A percentile compares a stretch with the other conserved stretches of the same genome.
phyloP scores from a whole-genome alignment of 2,888 invertebrate species.

The Gymnosoma rotundatum region DNA sequence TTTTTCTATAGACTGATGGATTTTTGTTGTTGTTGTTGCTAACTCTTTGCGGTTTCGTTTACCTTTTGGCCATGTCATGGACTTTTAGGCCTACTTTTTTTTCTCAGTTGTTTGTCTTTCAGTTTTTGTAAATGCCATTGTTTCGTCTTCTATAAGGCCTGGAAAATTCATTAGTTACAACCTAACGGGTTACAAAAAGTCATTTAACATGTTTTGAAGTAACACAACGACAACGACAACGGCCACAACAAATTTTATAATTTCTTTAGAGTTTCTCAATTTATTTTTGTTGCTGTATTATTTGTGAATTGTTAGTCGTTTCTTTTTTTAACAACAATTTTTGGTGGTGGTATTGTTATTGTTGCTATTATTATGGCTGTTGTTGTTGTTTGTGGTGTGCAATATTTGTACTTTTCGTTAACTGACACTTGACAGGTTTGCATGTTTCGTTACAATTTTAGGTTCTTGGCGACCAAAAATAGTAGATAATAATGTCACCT shows the following conservation, averaged over 20 bases:
- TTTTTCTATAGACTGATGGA: conserved; percentile 43
- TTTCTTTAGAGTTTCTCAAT: conserved; percentile 44
- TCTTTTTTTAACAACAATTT: conserved; percentile 61
- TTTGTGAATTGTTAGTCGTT: conserved; percentile 39
- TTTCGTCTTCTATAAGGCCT: conserved; percentile 62
- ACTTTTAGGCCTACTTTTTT: conserved; percentile 34
- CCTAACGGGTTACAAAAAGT: conserved; percentile 65
- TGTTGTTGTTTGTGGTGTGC: conserved; percentile 35
- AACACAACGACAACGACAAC: conserved; percentile 33
- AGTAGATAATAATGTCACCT: conserved; percentile 69
- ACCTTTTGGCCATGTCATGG: conserved; percentile 51
- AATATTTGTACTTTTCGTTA: conserved; percentile 66
- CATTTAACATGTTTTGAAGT: conserved; percentile 66
- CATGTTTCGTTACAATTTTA: conserved; percentile 71
- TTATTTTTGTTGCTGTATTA: conserved; percentile 34
- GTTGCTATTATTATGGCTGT: background rate
- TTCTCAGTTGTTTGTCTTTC: conserved; percentile 2
- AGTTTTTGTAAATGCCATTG: conserved; percentile 44
- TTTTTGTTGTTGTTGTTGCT: background rate
- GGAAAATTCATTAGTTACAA: conserved; percentile 60
- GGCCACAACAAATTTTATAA: conserved; percentile 46
- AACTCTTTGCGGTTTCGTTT: conserved; percentile 51
- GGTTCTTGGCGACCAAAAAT: conserved; percentile 64
- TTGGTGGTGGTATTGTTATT: conserved; percentile 27
- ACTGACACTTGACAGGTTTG: conserved; percentile 71